Base-by-base conservation (phyloP, 2,113 vertebrate species). In the Prionailurus viverrinus region DNA sequence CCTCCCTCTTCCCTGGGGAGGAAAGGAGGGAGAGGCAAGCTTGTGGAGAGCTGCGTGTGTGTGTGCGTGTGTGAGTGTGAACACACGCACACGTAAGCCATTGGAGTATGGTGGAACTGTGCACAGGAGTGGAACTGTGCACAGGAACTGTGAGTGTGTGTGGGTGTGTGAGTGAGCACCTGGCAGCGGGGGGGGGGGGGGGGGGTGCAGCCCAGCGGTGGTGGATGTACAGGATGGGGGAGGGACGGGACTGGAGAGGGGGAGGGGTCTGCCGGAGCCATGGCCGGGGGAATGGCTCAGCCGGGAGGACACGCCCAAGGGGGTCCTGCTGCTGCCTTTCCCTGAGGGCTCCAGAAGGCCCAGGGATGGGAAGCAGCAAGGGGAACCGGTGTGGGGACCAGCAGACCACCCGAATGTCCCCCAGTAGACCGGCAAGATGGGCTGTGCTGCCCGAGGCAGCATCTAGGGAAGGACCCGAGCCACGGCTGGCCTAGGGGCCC, bases 211-310 rank as follows among this genome's bases (percentile, higher is more conserved):
- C 14, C 18, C 8, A 6, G 41, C 0, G 41, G 33, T 4, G 41
- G 53, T 0, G 25, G 66, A 27, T 0, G 3, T 12, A 21, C 2
- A 10, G 18, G 25, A 41, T 6, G 16, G 0, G 4, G 15, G 4
- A 3, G 31, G 1, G 18, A 9, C 31, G n/a, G 1, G 19, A 27
- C 33, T 5, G 31, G 16, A 16, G n/a, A 2, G 11, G 27, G 13
- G 36, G n/a, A 4, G 3, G 4, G 36, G 63, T 5, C 51, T 19
- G 11, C 27, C 21, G 3, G 74, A 6, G n/a, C 31, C 2, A 1
- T 4, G 5, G 15, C 6, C 7, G 36, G 7, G 4, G 5, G 11
- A 21, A 21, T 41, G 8, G 18, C 68, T 55, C 55, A 27, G 3
- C 6, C n/a, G 41, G 29, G 12, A 48, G 4, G 41, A 39, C 33